Base-by-base conservation (phyloP, 2,888 invertebrate genomes). In the Salpingus planirostris region DNA sequence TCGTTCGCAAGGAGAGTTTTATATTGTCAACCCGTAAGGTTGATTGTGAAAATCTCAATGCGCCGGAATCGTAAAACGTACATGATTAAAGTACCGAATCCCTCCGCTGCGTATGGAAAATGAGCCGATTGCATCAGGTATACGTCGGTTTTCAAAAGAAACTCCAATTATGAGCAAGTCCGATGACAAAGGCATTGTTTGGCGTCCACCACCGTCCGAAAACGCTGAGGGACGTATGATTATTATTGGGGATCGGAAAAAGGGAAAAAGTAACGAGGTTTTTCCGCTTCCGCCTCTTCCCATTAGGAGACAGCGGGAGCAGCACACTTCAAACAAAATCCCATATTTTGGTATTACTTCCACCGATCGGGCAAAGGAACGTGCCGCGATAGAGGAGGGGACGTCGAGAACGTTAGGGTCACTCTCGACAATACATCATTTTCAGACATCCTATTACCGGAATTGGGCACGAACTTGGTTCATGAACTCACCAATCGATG, bases 401-500 rank as follows among this genome's bases (percentile, higher is more conserved):
- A 8, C 18, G 8, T 18, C 18, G 18, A n/a, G n/a, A n/a, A 30
- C 33, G 34, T 26, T 31, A 44, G 57, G 59, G 59, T 57, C 57
- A 59, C 42, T 52, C 54, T 8, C 18, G 29, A 44, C 57, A 57
- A 60, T 57, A 54, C 59, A 57, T 61, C 61, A 59, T 59, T 59
- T 57, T 54, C 59, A 57, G 58, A 57, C 61, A 59, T 59, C 59
- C 57, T 58, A 60, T 59, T 59, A 58, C 54, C 42, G 48, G 55
- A 60, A 60, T 58, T 55, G 57, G 55, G 18, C 18, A 18, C 18
- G 18, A 18, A 18, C 18, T 5, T 18, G 18, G 5, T 8, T 18
- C 49, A 43, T 48, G 37, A 42, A 46, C 42, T 48, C 18, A 18
- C 42, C 47, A 48, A 52, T 50, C 48, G 46, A 48, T 49, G 50